A percentile compares a stretch with the other conserved stretches of the same genome.
Evolutionary conservation across 2,888 invertebrate species (phyloP).

Genomic region (Ditula angustiorana): DNA sequence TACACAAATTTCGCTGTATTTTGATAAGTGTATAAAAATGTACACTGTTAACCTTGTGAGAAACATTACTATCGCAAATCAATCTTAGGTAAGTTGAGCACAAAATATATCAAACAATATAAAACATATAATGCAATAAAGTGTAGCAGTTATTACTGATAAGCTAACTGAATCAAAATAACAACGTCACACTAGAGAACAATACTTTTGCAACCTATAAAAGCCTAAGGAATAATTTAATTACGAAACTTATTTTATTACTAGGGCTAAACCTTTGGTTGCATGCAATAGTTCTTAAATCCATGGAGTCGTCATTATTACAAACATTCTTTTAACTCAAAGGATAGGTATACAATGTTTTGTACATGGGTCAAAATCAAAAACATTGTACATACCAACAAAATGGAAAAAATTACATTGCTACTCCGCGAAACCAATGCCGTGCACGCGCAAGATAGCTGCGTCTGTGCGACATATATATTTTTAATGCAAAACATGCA

Average conservation of each 20-base stretch:
- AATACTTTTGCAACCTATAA: constrained; percentile 8
- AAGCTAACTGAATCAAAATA: constrained; percentile 6
- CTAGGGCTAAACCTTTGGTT: too few relatives aligned
- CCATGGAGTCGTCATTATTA: too few relatives aligned
- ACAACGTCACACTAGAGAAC: not conserved
- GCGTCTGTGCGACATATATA: too few relatives aligned
- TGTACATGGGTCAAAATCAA: too few relatives aligned
- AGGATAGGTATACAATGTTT: too few relatives aligned
- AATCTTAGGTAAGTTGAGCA: not conserved
- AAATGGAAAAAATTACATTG: too few relatives aligned
- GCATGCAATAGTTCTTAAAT: too few relatives aligned
- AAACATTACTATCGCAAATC: constrained; percentile 2
- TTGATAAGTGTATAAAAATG: constrained; percentile 1
- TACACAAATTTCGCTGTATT: constrained; percentile 14
- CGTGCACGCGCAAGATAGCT: too few relatives aligned
- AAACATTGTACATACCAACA: too few relatives aligned
- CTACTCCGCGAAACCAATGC: too few relatives aligned
- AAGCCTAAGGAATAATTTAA: constrained; percentile 23
- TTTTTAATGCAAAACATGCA: too few relatives aligned
- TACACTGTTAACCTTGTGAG: constrained; percentile 1
- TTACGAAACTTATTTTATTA: constrained; percentile 8
- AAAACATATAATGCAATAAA: not conserved
- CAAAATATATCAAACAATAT: not conserved
- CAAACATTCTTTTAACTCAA: too few relatives aligned
- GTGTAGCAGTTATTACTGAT: not conserved